These are phyloP conservation scores for Drymonia ruficornis DNA, from an alignment of 2,888 invertebrate genomes.

Conservation along the genomic window DNA sequence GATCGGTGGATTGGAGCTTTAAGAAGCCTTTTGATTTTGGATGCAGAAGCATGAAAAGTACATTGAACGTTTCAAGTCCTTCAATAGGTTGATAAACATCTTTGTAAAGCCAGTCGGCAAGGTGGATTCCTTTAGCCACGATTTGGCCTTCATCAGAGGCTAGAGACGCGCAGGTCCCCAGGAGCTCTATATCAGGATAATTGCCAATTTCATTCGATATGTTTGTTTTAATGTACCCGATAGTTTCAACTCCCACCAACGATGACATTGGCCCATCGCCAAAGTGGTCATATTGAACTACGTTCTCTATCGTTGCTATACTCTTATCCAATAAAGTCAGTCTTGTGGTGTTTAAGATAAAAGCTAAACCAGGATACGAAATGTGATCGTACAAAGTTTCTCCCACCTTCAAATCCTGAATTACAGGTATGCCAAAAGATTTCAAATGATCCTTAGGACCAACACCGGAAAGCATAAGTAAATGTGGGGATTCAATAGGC, in stretches of 20 bases:
- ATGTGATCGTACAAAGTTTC: constrained; percentile 88
- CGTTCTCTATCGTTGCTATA: constrained; percentile 57
- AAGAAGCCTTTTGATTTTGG: constrained; percentile 88
- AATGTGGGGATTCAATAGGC: constrained; percentile 91
- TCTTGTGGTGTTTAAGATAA: constrained; percentile 76
- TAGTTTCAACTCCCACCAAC: constrained; percentile 83
- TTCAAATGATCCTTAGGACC: constrained; percentile 86
- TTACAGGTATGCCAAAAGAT: constrained; percentile 83
- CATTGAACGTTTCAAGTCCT: constrained; percentile 70
- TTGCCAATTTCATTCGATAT: constrained; percentile 78
- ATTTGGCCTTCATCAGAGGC: constrained; percentile 82
- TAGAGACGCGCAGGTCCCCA: constrained; percentile 84
- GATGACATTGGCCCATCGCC: constrained; percentile 83
- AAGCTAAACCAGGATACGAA: constrained; percentile 84
- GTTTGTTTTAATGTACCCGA: constrained; percentile 85
- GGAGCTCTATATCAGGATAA: constrained; percentile 87
- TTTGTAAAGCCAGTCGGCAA: constrained; percentile 72
- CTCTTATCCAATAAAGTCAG: constrained; percentile 57
- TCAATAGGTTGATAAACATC: constrained; percentile 70
- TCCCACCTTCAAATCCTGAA: constrained; percentile 87
- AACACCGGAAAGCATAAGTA: constrained; percentile 88
- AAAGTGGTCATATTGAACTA: constrained; percentile 62
- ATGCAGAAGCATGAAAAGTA: constrained; percentile 84
- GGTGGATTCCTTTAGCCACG: constrained; percentile 66
- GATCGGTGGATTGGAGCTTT: constrained; percentile 86